phyloP scores from a whole-genome alignment of 2,113 vertebrate species.

The Melanocharis versteri region DNA sequence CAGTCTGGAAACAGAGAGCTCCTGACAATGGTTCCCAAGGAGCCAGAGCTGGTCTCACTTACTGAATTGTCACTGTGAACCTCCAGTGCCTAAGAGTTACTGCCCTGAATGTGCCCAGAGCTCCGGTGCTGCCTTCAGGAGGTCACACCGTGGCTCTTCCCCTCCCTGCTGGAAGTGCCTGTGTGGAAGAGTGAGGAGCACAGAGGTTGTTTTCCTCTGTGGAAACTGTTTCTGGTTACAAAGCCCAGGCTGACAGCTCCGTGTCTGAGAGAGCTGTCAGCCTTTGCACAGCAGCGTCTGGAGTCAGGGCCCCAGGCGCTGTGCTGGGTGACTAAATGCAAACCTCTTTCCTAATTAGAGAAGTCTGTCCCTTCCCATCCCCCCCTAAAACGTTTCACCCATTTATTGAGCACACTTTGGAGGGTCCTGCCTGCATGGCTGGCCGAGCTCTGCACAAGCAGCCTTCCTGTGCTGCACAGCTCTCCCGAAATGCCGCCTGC shows the following conservation, averaged over 20 bases:
- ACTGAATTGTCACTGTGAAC: neutral
- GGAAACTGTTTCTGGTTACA: conserved; percentile 39
- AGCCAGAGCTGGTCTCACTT: neutral
- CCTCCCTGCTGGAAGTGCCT: neutral
- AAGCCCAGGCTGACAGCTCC: conserved; percentile 47
- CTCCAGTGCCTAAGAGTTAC: neutral
- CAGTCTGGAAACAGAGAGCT: neutral
- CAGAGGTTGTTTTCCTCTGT: conserved; percentile 20
- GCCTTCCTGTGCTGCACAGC: neutral
- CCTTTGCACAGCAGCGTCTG: conserved; percentile 37
- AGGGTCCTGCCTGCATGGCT: neutral
- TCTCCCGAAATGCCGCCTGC: neutral
- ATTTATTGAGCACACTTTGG: neutral
- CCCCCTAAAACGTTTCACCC: neutral
- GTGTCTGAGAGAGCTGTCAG: conserved; percentile 56
- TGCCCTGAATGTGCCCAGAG: neutral
- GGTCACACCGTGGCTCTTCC: neutral
- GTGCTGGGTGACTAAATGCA: conserved; percentile 47
- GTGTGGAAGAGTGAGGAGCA: neutral
- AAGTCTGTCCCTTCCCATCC: conserved; percentile 33
- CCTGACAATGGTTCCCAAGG: neutral
- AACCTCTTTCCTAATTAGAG: conserved; percentile 52
- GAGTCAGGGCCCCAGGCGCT: conserved; percentile 41
- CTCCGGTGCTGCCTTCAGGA: fast-evolving
- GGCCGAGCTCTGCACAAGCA: neutral